Base-by-base conservation (phyloP, 2,888 invertebrate species). In the Aphodius sticticus region DNA sequence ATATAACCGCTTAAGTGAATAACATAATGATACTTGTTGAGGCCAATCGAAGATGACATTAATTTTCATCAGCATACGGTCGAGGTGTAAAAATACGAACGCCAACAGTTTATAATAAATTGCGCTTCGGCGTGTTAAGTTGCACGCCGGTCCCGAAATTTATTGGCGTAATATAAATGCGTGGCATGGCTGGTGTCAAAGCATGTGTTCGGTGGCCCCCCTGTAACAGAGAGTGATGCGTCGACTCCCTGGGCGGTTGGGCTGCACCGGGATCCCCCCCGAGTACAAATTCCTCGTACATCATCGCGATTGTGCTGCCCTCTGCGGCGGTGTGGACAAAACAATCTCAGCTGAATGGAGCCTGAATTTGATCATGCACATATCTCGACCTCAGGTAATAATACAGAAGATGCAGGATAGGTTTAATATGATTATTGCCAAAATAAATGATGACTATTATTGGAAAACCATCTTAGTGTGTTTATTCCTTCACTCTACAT, bases 141-240 rank as follows among this genome's bases (percentile, higher is more conserved):
- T 78, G 72, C 78, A 78, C 78, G 76, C 53, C 74, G 36, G 16
- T 71, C 71, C 71, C 74, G 78, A 81, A 83, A 83, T 82, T 83
- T 83, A 83, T 81, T 77, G 77, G 76, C 80, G 80, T 80, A 79
- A 80, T 81, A 82, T 80, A 79, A 80, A 80, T 81, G 78, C 79
- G 78, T 82, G 79, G 79, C 79, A 82, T 81, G 82, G 81, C 80
- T 81, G 80, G 82, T 84, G 83, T 84, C 84, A 84, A 84, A 84
- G 83, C 84, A 84, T 82, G 83, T 84, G 84, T 84, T 84, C 81
- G 74, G 74, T 37, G 74, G 6, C 36, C 36, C 74, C 74, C 36
- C 74, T 37, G 26, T n/a, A 70, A n/a, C 81, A 77, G 78, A 81
- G 81, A 82, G 80, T 81, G 82, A 82, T 82, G 78, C 77, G 78